These are phyloP conservation scores for Lysandra coridon DNA, from an alignment of 2,888 invertebrate species.

Conservation along the genomic window DNA sequence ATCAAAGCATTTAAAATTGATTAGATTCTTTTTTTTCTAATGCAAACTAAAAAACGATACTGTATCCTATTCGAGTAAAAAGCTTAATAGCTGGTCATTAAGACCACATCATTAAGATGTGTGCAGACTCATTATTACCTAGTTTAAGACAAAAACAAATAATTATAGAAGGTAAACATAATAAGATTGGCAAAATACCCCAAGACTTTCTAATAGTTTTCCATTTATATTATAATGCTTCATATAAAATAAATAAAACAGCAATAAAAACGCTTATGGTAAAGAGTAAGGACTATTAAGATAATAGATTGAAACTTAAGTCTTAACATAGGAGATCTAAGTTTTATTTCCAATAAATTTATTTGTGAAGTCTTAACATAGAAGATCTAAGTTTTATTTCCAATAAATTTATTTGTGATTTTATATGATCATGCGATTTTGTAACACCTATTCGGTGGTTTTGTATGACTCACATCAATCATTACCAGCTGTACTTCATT, in stretches of 20 bases:
- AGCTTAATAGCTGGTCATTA: background rate
- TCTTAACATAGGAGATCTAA: background rate
- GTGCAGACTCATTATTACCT: background rate
- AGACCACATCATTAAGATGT: background rate
- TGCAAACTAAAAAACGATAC: background rate
- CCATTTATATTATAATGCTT: background rate
- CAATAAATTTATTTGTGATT: background rate
- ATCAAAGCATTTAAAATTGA: background rate
- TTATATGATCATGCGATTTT: background rate
- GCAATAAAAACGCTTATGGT: background rate
- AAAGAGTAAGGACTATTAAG: background rate
- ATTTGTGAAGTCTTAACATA: background rate
- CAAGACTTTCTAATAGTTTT: background rate
- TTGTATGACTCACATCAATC: constrained; percentile 18
- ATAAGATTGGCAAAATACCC: background rate
- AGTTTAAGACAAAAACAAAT: background rate
- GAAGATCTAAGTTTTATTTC: background rate
- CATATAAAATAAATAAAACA: background rate
- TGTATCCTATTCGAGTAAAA: constrained; percentile 11
- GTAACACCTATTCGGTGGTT: constrained; percentile 5
- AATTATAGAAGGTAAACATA: background rate
- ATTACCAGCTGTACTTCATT: constrained; percentile 4
- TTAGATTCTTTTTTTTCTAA: background rate
- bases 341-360: background rate
- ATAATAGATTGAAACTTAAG: background rate